Base-by-base conservation (phyloP, 1,140 invertebrate genomes). In the Epicauta chinensis region DNA sequence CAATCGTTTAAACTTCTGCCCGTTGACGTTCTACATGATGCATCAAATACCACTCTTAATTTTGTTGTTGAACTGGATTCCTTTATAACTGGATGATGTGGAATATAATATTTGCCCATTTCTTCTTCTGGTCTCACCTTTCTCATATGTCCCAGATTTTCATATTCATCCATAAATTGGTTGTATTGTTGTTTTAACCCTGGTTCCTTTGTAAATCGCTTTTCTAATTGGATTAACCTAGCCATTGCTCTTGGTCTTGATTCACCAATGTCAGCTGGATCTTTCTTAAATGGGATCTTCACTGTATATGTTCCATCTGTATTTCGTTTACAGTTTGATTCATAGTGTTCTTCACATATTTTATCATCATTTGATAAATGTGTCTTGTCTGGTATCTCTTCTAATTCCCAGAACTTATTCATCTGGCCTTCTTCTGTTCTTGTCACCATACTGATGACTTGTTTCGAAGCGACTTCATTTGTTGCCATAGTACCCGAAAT, bases 1-100 rank as follows among this genome's bases (percentile, higher is more conserved):
- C 15, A 31, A 12, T 72, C 58, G 58, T 74, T 74, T 0, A 73
- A 41, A 1, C 60, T 64, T 3, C 47, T 29, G 7, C 58, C 58
- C 13, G 38, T 55, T 14, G 39, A 17, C 0, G 49, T 42, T 23
- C 60, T 61, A 10, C 60, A 61, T 32, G 62, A 67, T 0, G 58
- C 71, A 56, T 73, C 60, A 51, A 69, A 71, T 0, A 73, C 70
- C 0, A 66, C 54, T 2, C 69, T 51, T 0, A 71, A 30, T 29
- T 59, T 59, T 9, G 57, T 61, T 5, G 57, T 62, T 7, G 51
- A 40, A 32, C 54, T 55, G 11, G 38, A n/a, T 6, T 46, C 16
- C 47, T 63, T 62, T 5, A 53, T 14, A 1, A 70, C 63, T 3
- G 49, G 30, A 39, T 69, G 63, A 60, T 70, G 67, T 16, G 69